Evolutionary conservation across 2,797 vertebrate genomes (phyloP).

Genomic region (Peromyscus eremicus): DNA sequence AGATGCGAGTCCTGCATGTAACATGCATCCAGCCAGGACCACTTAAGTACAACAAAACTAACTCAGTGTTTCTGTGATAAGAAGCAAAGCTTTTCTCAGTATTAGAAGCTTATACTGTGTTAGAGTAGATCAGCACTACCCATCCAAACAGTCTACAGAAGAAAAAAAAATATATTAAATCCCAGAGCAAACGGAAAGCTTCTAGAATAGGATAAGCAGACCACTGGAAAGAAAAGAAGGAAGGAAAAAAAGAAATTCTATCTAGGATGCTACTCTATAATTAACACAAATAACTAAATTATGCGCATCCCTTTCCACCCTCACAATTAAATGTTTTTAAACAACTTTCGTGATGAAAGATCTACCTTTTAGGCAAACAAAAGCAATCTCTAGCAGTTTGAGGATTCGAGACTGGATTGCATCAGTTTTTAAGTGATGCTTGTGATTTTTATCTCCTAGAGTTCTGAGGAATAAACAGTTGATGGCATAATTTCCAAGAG

Average conservation of each 20-base stretch:
- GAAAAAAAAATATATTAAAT: constrained; percentile 33
- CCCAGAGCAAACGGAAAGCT: constrained; percentile 65
- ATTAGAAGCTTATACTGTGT: constrained; percentile 73
- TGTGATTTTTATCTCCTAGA: constrained; percentile 78
- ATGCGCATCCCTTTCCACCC: constrained; percentile 74
- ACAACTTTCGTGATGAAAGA: constrained; percentile 81
- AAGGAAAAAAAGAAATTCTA: constrained; percentile 71
- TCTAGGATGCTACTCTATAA: constrained; percentile 75
- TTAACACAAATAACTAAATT: constrained; percentile 84
- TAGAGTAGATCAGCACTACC: constrained; percentile 67
- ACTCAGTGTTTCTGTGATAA: constrained; percentile 70
- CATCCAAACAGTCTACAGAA: constrained; percentile 73
- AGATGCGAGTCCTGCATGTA: constrained; percentile 75
- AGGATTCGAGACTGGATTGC: constrained; percentile 74
- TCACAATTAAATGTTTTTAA: constrained; percentile 82
- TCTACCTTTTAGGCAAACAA: constrained; percentile 79
- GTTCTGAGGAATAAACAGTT: constrained; percentile 78
- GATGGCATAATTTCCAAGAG: constrained; percentile 74
- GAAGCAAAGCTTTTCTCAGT: not conserved
- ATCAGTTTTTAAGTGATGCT: constrained; percentile 77
- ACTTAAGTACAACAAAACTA: constrained; percentile 79
- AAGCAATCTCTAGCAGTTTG: constrained; percentile 59
- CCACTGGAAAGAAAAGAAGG: constrained; percentile 41
- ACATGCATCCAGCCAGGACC: constrained; percentile 74
- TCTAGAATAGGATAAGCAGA: constrained; percentile 53